Conservation (phyloP, 2,797 vertebrate genomes). For the Catostomus latipinnis region DNA sequence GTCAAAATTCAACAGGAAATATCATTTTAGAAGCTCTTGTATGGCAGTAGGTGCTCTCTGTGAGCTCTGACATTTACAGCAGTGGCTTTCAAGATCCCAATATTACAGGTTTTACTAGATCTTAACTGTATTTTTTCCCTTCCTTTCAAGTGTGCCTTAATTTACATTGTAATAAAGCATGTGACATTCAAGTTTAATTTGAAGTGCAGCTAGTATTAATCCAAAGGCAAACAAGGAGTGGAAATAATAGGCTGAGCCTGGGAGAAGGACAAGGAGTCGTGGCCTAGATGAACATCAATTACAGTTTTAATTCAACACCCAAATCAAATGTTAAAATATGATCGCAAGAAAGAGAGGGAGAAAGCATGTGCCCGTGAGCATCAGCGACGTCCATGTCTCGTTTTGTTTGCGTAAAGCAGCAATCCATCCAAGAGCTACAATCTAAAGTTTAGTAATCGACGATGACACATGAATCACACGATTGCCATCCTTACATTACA, state of each 20-base stretch:
- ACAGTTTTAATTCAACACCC: constrained; percentile 52
- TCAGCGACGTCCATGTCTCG: neutral
- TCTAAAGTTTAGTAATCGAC: constrained; percentile 30
- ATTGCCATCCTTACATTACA: constrained; percentile 52
- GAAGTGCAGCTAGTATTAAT: constrained; percentile 69
- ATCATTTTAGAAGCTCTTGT: constrained; percentile 63
- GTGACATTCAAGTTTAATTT: constrained; percentile 80
- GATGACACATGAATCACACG: constrained; percentile 33
- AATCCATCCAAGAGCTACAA: neutral
- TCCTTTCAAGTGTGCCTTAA: constrained; percentile 51
- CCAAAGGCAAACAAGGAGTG: constrained; percentile 54
- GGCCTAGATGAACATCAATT: constrained; percentile 48
- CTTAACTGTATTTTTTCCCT: constrained; percentile 48
- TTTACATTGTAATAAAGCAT: constrained; percentile 76
- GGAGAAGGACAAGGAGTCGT: constrained; percentile 31
- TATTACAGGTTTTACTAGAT: constrained; percentile 65
- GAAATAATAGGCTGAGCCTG: constrained; percentile 63
- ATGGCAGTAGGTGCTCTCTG: constrained; percentile 70
- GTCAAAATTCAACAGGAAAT: constrained; percentile 70
- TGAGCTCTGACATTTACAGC: constrained; percentile 75
- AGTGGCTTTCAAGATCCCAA: constrained; percentile 66
- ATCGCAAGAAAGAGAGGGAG: constrained; percentile 3
- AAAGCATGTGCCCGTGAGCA: neutral
- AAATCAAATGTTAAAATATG: constrained; percentile 56
- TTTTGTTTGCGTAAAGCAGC: constrained; percentile 33